Evolutionary conservation across 2,113 vertebrate species (phyloP).

Genomic region (Heterotis niloticus): DNA sequence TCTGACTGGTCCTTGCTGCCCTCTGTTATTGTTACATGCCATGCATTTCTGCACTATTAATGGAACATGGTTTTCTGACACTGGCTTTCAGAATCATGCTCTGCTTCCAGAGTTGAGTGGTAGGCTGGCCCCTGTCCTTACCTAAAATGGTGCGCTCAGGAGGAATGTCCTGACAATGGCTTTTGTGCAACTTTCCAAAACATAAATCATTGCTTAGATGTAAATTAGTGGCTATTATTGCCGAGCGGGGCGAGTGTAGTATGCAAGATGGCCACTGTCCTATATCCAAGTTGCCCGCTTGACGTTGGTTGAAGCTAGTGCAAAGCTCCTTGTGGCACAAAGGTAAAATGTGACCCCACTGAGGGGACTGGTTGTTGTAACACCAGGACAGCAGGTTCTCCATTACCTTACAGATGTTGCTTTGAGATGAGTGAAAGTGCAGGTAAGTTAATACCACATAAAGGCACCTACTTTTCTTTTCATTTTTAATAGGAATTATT

Average conservation of each 20-base stretch:
- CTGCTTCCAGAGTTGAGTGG: conserved; percentile 27
- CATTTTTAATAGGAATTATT: not conserved
- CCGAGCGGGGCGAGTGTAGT: conserved; percentile 19
- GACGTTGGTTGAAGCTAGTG: not conserved
- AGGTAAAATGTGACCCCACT: not conserved
- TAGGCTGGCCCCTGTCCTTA: not conserved
- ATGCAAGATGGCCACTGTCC: conserved; percentile 7
- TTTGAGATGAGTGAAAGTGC: not conserved
- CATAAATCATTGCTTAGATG: not conserved
- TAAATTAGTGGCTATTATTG: not conserved
- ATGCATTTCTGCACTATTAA: conserved; percentile 59
- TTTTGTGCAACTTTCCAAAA: not conserved
- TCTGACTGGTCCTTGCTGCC: conserved; percentile 44
- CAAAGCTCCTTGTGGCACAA: not conserved
- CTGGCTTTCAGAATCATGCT: conserved; percentile 50
- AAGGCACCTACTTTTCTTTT: conserved; percentile 1
- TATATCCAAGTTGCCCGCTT: conserved; percentile 20
- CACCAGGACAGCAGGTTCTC: not conserved
- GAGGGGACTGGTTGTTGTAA: conserved; percentile 21
- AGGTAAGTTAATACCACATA: conserved; percentile 39
- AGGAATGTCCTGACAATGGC: not conserved
- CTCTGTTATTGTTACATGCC: conserved; percentile 50
- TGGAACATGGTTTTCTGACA: conserved; percentile 51
- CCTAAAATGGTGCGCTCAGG: not conserved
- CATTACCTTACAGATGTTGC: conserved; percentile 28